phyloP scores from a whole-genome alignment of 2,113 vertebrate species.

The Panurus biarmicus region DNA sequence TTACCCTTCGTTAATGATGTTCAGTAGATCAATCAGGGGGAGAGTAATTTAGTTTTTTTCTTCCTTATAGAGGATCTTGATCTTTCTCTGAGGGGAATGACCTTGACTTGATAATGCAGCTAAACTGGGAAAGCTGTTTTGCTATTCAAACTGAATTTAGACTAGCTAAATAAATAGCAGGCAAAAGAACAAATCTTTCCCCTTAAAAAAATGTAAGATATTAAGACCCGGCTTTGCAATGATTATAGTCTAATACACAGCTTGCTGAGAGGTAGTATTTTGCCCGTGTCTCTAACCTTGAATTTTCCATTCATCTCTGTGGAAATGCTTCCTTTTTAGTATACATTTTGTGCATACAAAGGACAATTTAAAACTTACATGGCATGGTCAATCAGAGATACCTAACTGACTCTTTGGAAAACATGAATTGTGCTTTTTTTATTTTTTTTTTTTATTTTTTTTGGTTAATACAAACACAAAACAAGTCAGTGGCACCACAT shows the following conservation, averaged over 20 bases:
- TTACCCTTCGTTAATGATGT: background rate
- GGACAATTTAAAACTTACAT: conserved; percentile 30
- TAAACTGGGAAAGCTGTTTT: conserved; percentile 16
- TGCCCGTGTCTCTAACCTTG: background rate
- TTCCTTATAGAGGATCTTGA: background rate
- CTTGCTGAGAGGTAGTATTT: background rate
- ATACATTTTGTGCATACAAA: conserved; percentile 15
- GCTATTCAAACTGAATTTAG: conserved; percentile 48
- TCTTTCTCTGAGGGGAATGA: conserved; percentile 27
- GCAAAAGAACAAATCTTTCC: conserved; percentile 17
- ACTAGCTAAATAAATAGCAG: conserved; percentile 13
- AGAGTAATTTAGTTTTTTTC: background rate
- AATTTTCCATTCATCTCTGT: conserved; percentile 17
- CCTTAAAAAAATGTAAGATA: conserved; percentile 25
- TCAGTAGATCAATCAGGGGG: background rate
- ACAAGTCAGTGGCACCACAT: conserved; percentile 56
- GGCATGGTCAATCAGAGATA: conserved; percentile 16
- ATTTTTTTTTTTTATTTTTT: background rate
- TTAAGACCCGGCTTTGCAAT: conserved; percentile 18
- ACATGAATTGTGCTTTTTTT: background rate
- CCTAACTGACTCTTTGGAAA: conserved; percentile 24
- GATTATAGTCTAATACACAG: conserved; percentile 11
- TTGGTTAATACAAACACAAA: conserved; percentile 34
- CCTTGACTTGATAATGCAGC: conserved; percentile 29
- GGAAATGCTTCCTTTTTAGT: conserved; percentile 35